Evolutionary conservation across 2,888 invertebrate genomes (phyloP), one percentile per base, ranked within the genome.

Genomic region (Sceliomorpha sp.): DNA sequence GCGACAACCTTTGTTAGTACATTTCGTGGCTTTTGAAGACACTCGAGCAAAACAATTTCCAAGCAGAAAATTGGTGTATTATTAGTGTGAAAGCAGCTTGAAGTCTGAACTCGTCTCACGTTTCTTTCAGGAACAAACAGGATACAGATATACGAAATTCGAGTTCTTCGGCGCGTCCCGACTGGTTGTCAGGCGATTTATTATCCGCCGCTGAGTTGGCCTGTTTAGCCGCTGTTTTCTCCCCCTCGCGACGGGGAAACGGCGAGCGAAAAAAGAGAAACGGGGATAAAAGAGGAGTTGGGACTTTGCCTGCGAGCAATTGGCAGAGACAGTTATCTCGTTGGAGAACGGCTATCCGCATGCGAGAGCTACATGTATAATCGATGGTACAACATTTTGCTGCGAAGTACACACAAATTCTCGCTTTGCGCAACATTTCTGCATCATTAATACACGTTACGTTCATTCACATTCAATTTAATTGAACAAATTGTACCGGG

Each of bases 171-270:
- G 53, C 14, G 26, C 45, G 39, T 50, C 39, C 47, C 45, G 45
- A 55, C 45, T 53, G 44, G 56, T 66, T 48, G 51, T 26, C 42
- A 36, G 62, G 24, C 64, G 67, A 73, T 73, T 73, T 71, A 70
- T 73, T 73, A 66, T 71, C 68, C 60, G 37, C 48, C 29, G 67
- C 55, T 26, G 60, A 64, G 59, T 70, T 70, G 70, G 73, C 70
- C 79, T 76, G 78, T 74, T 80, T 80, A 79, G 80, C 74, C 72
- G 74, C 63, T 73, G 77, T 74, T 78, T 78, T 77, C n/a, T n/a
- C 75, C 73, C 62, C 60, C 71, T 73, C 63, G 70, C 51, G 42
- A 66, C 70, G 70, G 71, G 64, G 51, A 66, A 60, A 44, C 50
- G 53, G 44, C 39, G 53, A 45, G 68, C 40, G 67, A 71, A 62